These are phyloP conservation scores for Xylocampa areola DNA, from an alignment of 2,888 invertebrate genomes.

Conservation along the genomic window DNA sequence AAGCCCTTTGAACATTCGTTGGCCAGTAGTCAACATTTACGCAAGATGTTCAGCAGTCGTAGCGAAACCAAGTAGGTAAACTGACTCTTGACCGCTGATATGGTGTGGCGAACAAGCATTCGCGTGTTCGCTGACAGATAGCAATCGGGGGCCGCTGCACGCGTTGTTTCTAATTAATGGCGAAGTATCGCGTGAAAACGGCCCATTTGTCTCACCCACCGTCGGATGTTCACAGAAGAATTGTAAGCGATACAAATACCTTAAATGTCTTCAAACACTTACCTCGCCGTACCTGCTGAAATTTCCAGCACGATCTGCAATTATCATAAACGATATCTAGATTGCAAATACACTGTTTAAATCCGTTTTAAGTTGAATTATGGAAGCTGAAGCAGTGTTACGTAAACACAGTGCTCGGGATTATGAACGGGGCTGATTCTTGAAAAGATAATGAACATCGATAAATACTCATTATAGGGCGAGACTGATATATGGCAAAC, in stretches of 20 bases:
- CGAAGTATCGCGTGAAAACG: constrained; percentile 82
- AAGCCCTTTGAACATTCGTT: too few species aligned
- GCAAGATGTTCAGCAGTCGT: constrained; percentile 22
- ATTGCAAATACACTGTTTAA: constrained; percentile 71
- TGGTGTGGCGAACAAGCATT: constrained; percentile 70
- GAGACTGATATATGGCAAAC: constrained; percentile 11
- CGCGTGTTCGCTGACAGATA: constrained; percentile 85
- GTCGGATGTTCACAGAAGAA: constrained; percentile 87
- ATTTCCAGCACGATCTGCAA: constrained; percentile 77
- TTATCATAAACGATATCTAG: constrained; percentile 81
- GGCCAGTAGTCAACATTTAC: constrained; percentile 14
- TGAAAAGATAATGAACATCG: constrained; percentile 25
- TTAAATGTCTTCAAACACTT: constrained; percentile 85
- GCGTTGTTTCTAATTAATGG: constrained; percentile 86
- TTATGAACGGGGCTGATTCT: constrained; percentile 28
- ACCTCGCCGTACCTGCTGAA: constrained; percentile 71
- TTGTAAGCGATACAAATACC: constrained; percentile 87
- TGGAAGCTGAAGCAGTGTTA: constrained; percentile 52
- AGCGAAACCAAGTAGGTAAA: constrained; percentile 33
- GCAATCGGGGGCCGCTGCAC: constrained; percentile 78
- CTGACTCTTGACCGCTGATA: constrained; percentile 50
- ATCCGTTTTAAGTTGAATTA: constrained; percentile 64
- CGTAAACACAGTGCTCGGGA: constrained; percentile 41
- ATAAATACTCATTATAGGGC: constrained; percentile 21
- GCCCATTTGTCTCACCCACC: constrained; percentile 81